Conservation (phyloP, 2,797 vertebrate genomes). For the Petrocephalus sullivani region DNA sequence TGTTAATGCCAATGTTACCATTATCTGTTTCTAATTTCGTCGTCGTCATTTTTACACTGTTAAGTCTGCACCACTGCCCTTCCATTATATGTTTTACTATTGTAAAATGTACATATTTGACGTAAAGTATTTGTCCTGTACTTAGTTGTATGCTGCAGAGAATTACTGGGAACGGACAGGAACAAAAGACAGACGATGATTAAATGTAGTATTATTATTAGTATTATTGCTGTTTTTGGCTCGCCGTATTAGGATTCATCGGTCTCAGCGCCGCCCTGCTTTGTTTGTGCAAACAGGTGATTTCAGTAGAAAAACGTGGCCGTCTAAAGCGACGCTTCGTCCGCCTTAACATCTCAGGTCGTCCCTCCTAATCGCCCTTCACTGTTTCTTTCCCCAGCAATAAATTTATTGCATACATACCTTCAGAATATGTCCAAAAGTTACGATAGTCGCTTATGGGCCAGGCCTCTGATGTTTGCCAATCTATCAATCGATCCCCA, state of each 20-base stretch:
- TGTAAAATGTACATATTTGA: conserved; percentile 41
- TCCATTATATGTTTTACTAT: conserved; percentile 29
- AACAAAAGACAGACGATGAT: not conserved
- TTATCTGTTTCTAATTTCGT: conserved; percentile 30
- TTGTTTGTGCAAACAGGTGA: not conserved
- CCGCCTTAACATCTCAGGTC: not conserved
- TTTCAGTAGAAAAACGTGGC: not conserved
- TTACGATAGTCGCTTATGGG: not conserved
- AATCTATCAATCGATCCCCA: not conserved
- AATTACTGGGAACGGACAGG: conserved; percentile 15
- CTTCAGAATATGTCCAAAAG: not conserved
- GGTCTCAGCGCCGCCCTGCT: not conserved
- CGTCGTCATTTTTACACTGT: conserved; percentile 53
- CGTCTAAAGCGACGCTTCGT: not conserved
- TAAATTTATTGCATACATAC: not conserved
- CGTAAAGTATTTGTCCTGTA: conserved; percentile 34
- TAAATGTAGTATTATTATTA: conserved; percentile 7
- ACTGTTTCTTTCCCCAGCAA: not conserved
- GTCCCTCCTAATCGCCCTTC: not conserved
- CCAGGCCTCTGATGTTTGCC: no score
- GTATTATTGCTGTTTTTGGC: not conserved
- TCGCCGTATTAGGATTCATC: not conserved
- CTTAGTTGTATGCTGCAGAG: conserved; percentile 28
- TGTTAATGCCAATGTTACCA: conserved; percentile 38
- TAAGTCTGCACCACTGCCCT: conserved; percentile 49